These are phyloP conservation scores for Mohoua ochrocephala DNA, from an alignment of 2,113 vertebrate species.

Conservation along the genomic window DNA sequence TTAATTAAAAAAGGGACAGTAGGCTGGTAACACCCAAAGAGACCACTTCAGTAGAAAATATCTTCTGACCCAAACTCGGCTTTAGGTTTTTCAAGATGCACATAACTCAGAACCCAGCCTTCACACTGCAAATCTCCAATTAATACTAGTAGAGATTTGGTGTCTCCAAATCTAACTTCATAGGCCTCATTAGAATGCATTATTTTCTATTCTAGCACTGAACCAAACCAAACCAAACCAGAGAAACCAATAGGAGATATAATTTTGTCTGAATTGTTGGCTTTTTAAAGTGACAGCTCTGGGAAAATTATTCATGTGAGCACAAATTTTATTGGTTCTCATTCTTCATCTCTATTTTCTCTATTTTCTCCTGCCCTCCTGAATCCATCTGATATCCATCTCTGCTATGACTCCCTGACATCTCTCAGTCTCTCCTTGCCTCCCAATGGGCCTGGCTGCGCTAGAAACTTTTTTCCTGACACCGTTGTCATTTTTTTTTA, in stretches of 20 bases:
- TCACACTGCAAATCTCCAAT: not conserved
- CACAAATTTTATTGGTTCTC: not conserved
- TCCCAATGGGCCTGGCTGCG: not conserved
- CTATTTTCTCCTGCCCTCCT: not conserved
- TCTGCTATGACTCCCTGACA: not conserved
- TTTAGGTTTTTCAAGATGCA: not conserved
- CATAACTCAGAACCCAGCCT: not conserved
- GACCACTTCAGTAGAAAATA: not conserved
- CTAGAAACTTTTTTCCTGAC: not conserved
- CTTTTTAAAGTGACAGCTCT: not conserved
- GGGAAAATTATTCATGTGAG: not conserved
- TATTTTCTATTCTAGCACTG: not conserved
- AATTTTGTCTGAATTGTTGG: not conserved
- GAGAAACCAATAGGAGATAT: not conserved
- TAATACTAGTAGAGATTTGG: not conserved
- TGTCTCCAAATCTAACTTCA: not conserved
- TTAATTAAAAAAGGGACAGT: not conserved
- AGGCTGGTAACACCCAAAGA: not conserved
- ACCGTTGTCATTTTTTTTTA: not conserved
- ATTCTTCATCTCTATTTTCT: not conserved
- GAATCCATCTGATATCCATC: not conserved
- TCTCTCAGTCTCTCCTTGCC: not conserved
- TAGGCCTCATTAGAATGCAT: not conserved
- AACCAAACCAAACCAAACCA: not conserved
- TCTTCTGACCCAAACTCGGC: not conserved